Evolutionary conservation across 2,113 vertebrate species (phyloP).

Genomic region (Charina bottae): DNA sequence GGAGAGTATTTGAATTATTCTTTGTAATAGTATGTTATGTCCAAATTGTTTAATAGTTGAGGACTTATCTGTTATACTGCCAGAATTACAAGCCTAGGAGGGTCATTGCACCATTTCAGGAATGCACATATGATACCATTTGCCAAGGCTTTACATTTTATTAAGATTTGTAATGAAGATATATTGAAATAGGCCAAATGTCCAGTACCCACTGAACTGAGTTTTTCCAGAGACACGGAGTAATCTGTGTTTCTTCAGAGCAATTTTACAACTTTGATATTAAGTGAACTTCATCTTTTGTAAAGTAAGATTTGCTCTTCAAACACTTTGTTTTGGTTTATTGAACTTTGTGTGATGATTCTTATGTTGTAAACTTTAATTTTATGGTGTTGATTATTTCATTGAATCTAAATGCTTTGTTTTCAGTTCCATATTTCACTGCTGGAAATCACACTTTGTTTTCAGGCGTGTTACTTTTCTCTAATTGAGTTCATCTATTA

Average conservation of each 20-base stretch:
- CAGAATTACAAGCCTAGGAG: background rate
- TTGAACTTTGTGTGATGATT: background rate
- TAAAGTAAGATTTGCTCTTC: background rate
- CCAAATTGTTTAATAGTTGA: background rate
- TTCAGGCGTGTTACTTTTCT: background rate
- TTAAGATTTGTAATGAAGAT: background rate
- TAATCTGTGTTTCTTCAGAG: background rate
- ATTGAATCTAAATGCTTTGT: background rate
- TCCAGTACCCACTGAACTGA: background rate
- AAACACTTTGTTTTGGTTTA: background rate
- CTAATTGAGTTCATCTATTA: no score
- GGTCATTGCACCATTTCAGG: background rate
- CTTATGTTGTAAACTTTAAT: constrained; percentile 4
- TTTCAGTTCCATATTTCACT: background rate
- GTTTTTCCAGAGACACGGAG: background rate
- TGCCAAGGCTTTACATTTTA: background rate
- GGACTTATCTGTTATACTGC: background rate
- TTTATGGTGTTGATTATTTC: background rate
- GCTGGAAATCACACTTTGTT: background rate
- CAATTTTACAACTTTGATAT: background rate
- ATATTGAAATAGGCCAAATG: background rate
- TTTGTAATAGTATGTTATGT: background rate
- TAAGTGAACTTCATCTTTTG: background rate
- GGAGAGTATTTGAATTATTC: background rate
- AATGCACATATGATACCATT: background rate